A percentile compares a stretch with the other conserved stretches of the same genome.
phyloP scores from a whole-genome alignment of 2,888 invertebrate genomes.

The Nymphalis urticae region DNA sequence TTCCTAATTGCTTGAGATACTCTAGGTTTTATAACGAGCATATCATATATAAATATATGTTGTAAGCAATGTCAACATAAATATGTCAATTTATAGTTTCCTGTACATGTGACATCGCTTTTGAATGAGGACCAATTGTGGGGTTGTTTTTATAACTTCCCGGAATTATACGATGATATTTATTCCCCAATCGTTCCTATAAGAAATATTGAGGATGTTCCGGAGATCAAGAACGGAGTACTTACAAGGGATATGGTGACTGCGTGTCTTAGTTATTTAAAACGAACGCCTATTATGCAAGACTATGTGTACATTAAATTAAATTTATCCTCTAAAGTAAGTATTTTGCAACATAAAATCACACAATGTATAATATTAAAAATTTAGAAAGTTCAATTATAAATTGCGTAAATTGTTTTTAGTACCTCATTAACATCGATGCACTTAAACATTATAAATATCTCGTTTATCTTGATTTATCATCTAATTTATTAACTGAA shows the following conservation, averaged over 20 bases:
- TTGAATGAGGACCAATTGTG: conserved; percentile 70
- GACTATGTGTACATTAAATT: conserved; percentile 81
- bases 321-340: conserved; percentile 68
- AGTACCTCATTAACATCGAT: conserved; percentile 73
- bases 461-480: conserved; percentile 82
- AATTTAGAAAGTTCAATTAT: not conserved
- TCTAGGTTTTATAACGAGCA: not conserved
- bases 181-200: conserved; percentile 64
- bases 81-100: conserved; percentile 52
- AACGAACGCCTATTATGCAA: conserved; percentile 76
- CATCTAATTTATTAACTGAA: conserved; percentile 78
- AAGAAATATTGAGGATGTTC: conserved; percentile 53
- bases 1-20: not conserved
- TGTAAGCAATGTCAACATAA: not conserved
- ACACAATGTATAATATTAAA: not conserved
- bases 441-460: conserved; percentile 79
- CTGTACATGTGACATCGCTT: conserved; percentile 56
- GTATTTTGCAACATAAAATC: not conserved
- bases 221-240: conserved; percentile 65
- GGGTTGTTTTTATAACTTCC: conserved; percentile 73
- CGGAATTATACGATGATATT: conserved; percentile 62
- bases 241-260: conserved; percentile 79
- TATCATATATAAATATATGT: not conserved
- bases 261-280: conserved; percentile 76
- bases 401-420: conserved; percentile 41